Evolutionary conservation across 2,113 vertebrate species (phyloP).

Genomic region (Mobula birostris): DNA sequence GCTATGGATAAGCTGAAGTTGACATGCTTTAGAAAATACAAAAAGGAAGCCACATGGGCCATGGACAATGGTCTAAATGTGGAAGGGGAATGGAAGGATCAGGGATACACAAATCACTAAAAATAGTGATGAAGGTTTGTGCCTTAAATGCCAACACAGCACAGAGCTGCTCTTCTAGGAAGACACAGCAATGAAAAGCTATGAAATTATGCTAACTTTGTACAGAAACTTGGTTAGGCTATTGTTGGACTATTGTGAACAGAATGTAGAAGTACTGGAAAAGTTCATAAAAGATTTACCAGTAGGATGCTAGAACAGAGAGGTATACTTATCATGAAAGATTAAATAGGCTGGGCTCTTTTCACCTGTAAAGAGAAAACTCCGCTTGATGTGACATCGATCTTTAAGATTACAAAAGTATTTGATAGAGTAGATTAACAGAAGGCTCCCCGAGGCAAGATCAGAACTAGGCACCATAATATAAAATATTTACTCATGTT

Average conservation of each 20-base stretch:
- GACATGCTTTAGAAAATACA: background rate
- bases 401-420: background rate
- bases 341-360: background rate
- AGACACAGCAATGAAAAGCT: background rate
- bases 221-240: background rate
- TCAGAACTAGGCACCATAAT: too few relatives aligned
- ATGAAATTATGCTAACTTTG: background rate
- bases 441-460: background rate
- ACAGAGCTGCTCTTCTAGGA: background rate
- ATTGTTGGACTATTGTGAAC: background rate
- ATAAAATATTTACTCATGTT: too few relatives aligned
- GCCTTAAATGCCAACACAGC: background rate
- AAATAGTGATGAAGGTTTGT: background rate
- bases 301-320: background rate
- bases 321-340: background rate
- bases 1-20: background rate
- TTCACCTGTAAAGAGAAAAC: background rate
- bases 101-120: background rate
- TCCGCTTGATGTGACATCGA: background rate
- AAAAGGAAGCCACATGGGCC: background rate
- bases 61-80: background rate
- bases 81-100: background rate
- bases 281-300: background rate
- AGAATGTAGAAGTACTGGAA: background rate
- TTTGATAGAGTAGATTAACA: background rate